A percentile compares a stretch with the other conserved stretches of the same genome.
Conservation (phyloP, 2,113 vertebrate genomes). For the Myiozetetes cayanensis region DNA sequence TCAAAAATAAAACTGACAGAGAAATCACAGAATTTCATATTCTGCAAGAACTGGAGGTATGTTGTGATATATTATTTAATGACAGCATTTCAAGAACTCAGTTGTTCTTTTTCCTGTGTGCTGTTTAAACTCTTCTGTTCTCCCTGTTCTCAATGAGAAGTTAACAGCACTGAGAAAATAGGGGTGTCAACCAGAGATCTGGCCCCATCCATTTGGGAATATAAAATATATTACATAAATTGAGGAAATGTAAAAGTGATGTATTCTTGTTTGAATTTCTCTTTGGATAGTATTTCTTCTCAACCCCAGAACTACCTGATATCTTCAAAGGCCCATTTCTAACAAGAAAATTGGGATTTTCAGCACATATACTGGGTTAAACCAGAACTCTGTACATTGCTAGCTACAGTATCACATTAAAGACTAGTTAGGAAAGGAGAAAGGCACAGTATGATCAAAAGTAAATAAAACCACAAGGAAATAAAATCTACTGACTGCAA, state of each 20-base stretch:
- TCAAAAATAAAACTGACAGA: background rate
- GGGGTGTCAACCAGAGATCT: background rate
- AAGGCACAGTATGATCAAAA: background rate
- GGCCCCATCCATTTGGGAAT: background rate
- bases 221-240: background rate
- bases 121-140: background rate
- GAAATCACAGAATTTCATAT: background rate
- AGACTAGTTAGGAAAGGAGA: background rate
- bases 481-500: background rate
- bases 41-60: background rate
- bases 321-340: background rate
- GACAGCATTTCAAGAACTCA: background rate
- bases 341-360: background rate
- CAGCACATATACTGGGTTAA: background rate
- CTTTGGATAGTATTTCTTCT: background rate
- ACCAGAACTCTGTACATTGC: background rate
- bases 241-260: background rate
- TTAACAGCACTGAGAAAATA: background rate
- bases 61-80: background rate
- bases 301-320: background rate
- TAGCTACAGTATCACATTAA: background rate
- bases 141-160: background rate
- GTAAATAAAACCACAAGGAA: background rate
- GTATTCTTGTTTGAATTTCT: background rate
- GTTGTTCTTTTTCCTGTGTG: rapidly evolving